These are phyloP conservation scores for Bucco capensis DNA, from an alignment of 2,113 vertebrate genomes.

Conservation along the genomic window DNA sequence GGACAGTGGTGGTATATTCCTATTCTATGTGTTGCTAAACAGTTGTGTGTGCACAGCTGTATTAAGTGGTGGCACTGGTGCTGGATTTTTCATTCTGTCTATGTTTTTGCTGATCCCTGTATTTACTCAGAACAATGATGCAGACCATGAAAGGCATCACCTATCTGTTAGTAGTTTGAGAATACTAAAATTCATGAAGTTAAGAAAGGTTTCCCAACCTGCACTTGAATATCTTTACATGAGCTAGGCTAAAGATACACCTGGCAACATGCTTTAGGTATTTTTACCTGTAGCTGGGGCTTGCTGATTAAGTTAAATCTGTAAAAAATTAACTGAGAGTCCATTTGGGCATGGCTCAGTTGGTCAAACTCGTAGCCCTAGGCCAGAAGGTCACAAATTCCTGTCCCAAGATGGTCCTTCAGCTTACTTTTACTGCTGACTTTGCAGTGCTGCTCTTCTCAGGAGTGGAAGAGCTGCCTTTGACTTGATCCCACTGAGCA, in stretches of 20 bases:
- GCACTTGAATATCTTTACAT: not conserved
- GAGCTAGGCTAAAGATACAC: not conserved
- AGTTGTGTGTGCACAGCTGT: not conserved
- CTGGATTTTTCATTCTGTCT: not conserved
- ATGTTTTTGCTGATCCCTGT: not conserved
- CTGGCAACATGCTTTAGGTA: not conserved
- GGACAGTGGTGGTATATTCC: not conserved
- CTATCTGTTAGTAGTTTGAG: not conserved
- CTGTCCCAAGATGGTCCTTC: not conserved
- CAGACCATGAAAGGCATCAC: not conserved
- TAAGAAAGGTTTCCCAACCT: not conserved
- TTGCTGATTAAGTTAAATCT: conserved; percentile 6
- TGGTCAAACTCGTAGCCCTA: not conserved
- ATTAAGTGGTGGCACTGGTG: not conserved
- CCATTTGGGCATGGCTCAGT: not conserved
- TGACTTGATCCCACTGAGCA: not conserved
- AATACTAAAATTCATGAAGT: not conserved
- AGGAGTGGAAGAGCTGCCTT: not conserved
- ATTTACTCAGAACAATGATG: not conserved
- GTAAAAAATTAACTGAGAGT: conserved; percentile 12
- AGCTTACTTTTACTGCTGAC: not conserved
- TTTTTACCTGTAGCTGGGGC: not conserved
- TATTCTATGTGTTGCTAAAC: not conserved
- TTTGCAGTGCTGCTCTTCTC: not conserved
- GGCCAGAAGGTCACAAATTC: not conserved